These are phyloP conservation scores for Drosophila tani DNA, from an alignment of 1,140 invertebrate species.

Conservation along the genomic window DNA sequence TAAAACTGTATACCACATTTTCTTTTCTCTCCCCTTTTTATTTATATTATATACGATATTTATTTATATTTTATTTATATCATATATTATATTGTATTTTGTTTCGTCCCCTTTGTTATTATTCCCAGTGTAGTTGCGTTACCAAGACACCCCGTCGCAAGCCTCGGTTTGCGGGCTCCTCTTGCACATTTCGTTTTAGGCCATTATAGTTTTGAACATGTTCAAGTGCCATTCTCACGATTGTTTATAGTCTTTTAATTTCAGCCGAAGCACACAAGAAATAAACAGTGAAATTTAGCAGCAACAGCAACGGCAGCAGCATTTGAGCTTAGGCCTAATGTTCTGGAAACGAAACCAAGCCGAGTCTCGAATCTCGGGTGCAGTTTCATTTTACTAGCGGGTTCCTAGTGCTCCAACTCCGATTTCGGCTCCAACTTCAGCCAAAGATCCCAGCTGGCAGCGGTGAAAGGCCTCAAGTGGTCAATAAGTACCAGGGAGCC, in stretches of 20 bases:
- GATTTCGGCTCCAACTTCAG: not conserved
- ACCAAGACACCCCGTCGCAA: conserved; percentile 14
- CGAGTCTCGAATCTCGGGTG: conserved; percentile 18
- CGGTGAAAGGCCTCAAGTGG: conserved; percentile 59
- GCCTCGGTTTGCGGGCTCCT: conserved; percentile 48
- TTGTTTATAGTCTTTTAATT: conserved; percentile 84
- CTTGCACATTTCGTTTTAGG: conserved; percentile 80
- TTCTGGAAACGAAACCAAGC: conserved; percentile 49
- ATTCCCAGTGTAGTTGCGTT: conserved; percentile 18
- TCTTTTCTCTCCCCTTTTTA: too few relatives aligned
- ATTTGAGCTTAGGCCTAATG: conserved; percentile 61
- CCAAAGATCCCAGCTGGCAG: conserved; percentile 24
- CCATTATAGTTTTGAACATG: conserved; percentile 83
- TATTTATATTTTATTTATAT: too few relatives aligned
- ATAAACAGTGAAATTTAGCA: conserved; percentile 83
- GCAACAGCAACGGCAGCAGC: conserved; percentile 13
- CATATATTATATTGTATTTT: too few relatives aligned
- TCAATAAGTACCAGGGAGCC: conserved; percentile 61
- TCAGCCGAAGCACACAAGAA: conserved; percentile 76
- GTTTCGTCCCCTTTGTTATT: not conserved
- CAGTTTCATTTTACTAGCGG: conserved; percentile 22
- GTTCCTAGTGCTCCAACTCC: not conserved
- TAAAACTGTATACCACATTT: too few relatives aligned
- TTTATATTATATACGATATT: too few relatives aligned
- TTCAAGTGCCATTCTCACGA: conserved; percentile 84